Evolutionary conservation across 2,113 vertebrate species (phyloP), one percentile per base, ranked within the genome.

Genomic region (Onychostruthus taczanowskii): DNA sequence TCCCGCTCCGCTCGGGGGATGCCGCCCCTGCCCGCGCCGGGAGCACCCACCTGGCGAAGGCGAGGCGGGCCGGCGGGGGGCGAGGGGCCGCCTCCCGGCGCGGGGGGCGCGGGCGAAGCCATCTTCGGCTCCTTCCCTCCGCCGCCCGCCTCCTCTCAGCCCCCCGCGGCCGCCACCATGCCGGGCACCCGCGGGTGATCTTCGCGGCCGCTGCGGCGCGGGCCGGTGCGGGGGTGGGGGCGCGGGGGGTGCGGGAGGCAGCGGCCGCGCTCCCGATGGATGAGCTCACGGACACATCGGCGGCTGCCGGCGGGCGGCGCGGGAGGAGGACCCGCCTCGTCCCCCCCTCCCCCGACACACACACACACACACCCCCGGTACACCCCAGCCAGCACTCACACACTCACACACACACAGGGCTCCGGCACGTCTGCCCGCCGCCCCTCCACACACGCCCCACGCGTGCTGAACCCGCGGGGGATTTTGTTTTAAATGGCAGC

Each of bases 41-140:
- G n/a, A 55, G 61, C 72, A 98, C 98, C 97, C 97, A 98, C 98
- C 98, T 98, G 98, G 90, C 97, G 98, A 95, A 97, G 96, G 93
- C 96, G 97, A 56, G 97, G 89, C 73, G 97, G 96, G 91, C 96
- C 90, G 95, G 89, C 97, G 70, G 94, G 96, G 75, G 97, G 97
- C 46, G 89, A 96, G 67, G 96, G 96, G 93, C 95, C 97, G 95
- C 96, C 97, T 87, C 96, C 97, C 31, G 96, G 67, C 67, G 67
- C 67, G 67, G 67, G 67, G 67, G 67, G 67, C n/a, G 67, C 67
- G 67, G 67, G 46, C 67, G 66, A 68, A 49, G 66, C 46, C 66
- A 69, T 69, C 66, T 69, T 49, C 66, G 66, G 66, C 66, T 69
- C 66, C 66, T 69, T 69, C 67, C 67, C 67, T 35, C 47, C 67